A percentile compares a stretch with the other conserved stretches of the same genome.
These are phyloP conservation scores for Cynopterus brachyotis DNA, from an alignment of 2,113 vertebrate genomes.

Conservation along the genomic window DNA sequence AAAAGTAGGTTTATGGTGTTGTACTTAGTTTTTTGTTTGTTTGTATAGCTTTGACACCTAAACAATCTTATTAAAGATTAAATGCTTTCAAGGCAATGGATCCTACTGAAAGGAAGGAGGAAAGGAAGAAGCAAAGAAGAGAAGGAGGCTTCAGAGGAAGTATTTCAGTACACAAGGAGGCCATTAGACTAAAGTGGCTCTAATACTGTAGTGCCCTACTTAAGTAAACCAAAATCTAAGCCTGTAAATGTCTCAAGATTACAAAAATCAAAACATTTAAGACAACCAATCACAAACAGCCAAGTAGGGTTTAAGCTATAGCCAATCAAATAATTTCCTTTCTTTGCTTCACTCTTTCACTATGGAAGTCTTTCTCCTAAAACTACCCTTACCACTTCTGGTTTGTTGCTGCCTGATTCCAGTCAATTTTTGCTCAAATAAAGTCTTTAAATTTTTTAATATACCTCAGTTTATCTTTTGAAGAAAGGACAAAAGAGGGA, in stretches of 20 bases:
- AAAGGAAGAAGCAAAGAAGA: fast-evolving
- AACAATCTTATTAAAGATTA: not conserved
- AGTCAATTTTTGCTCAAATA: not conserved
- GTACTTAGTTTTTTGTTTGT: not conserved
- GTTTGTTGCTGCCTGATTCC: not conserved
- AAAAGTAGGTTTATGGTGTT: not conserved
- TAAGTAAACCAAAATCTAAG: not conserved
- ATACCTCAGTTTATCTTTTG: not conserved
- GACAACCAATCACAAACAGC: not conserved
- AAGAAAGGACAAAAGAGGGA: not conserved
- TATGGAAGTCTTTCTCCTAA: not conserved
- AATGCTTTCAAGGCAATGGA: not conserved
- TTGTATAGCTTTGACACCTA: not conserved
- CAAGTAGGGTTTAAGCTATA: not conserved
- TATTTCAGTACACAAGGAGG: not conserved
- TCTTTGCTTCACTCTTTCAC: not conserved
- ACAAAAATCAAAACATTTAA: not conserved
- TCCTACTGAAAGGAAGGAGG: not conserved
- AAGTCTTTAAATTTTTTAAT: not conserved
- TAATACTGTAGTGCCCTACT: not conserved
- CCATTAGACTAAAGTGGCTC: not conserved
- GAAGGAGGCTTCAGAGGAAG: too few relatives aligned
- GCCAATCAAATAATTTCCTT: not conserved
- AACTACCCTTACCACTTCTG: not conserved
- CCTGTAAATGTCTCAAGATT: not conserved